Conservation (phyloP, 2,113 vertebrate genomes). For the Phalacrocorax brasilianus region DNA sequence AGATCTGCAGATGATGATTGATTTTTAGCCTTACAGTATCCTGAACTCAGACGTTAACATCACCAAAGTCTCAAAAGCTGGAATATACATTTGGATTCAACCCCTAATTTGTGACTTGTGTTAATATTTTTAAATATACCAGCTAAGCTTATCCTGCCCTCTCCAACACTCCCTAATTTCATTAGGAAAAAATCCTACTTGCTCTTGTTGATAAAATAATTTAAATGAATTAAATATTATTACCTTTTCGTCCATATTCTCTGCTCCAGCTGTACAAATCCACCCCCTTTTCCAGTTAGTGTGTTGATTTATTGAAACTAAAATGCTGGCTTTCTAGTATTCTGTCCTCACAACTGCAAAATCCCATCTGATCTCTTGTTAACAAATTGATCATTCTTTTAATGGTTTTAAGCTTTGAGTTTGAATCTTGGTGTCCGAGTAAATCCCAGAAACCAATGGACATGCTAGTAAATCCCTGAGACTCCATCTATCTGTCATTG, state of each 20-base stretch:
- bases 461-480: neutral
- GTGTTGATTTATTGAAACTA: neutral
- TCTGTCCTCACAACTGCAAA: neutral
- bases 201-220: neutral
- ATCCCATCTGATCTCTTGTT: neutral
- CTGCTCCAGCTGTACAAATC: neutral
- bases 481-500: neutral
- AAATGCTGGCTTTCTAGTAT: neutral
- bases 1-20: neutral
- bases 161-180: neutral
- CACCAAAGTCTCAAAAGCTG: neutral
- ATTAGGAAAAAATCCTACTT: neutral
- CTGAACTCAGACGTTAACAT: neutral
- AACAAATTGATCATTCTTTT: neutral
- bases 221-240: neutral
- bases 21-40: neutral
- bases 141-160: neutral
- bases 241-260: neutral
- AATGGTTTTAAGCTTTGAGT: neutral
- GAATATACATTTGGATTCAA: neutral
- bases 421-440: neutral
- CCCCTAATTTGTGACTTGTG: neutral
- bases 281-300: neutral
- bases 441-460: neutral
- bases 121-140: neutral